A percentile compares a stretch with the other conserved stretches of the same genome.
Evolutionary conservation across 64 coral and sea anemone species (phyloP).

Genomic region (Anthopleura sola): DNA sequence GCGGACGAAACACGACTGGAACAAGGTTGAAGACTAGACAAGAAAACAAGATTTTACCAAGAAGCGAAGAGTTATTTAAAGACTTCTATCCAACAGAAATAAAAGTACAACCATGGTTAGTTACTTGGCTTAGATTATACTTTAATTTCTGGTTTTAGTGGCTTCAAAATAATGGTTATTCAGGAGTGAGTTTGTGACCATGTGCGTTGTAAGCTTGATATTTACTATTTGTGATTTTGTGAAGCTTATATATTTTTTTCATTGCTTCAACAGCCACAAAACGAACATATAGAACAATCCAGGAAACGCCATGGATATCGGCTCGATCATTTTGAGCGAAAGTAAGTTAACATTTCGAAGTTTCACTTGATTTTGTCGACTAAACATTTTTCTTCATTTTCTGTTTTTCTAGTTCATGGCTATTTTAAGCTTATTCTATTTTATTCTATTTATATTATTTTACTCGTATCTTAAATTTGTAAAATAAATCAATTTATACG

Average conservation of each 20-base stretch:
- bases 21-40: neutral
- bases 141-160: neutral
- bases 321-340: slow-evolving; percentile 93
- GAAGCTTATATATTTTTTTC: neutral
- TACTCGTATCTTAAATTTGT: too few relatives aligned
- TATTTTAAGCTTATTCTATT: too few relatives aligned
- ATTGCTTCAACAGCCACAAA: slow-evolving; percentile 58
- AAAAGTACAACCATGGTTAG: neutral
- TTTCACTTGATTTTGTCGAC: neutral
- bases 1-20: neutral
- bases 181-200: neutral
- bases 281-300: slow-evolving; percentile 96
- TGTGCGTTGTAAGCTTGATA: neutral
- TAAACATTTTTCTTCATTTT: neutral
- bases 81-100: neutral
- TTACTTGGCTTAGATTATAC: neutral
- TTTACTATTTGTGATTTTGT: neutral
- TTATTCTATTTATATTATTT: too few relatives aligned
- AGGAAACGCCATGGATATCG: slow-evolving; percentile 95
- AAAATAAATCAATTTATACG: too few relatives aligned
- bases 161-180: neutral
- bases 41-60: neutral
- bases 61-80: neutral
- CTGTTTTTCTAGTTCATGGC: too few relatives aligned
- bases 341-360: slow-evolving; percentile 51